phyloP scores from a whole-genome alignment of 2,888 invertebrate species.

The Drepana falcataria region DNA sequence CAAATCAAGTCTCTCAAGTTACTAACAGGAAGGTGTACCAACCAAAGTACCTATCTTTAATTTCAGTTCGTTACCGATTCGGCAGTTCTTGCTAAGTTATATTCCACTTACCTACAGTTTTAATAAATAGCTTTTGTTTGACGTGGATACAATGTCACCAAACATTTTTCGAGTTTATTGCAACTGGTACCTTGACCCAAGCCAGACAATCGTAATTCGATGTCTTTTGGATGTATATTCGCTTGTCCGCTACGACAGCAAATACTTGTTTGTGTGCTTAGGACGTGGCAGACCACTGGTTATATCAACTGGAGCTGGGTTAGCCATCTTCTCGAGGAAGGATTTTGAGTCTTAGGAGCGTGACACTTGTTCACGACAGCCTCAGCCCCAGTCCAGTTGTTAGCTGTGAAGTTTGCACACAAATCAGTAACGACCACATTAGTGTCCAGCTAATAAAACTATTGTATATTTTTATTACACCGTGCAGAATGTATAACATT shows the following conservation, averaged over 20 bases:
- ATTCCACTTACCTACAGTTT: not conserved
- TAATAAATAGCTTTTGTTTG: too few relatives aligned
- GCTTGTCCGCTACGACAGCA: not conserved
- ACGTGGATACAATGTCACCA: too few relatives aligned
- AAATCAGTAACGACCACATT: constrained; percentile 31
- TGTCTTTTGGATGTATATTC: not conserved
- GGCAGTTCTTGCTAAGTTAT: too few relatives aligned
- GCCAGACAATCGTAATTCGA: too few relatives aligned
- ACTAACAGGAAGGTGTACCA: too few relatives aligned
- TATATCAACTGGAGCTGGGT: constrained; percentile 44
- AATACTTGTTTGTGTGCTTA: constrained; percentile 48
- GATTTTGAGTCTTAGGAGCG: constrained; percentile 34
- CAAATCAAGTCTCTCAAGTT: too few relatives aligned
- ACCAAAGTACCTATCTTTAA: too few relatives aligned
- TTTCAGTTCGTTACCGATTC: too few relatives aligned
- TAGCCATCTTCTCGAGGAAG: constrained; percentile 45
- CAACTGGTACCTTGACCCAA: too few relatives aligned
- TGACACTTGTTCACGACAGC: constrained; percentile 40
- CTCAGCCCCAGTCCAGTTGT: constrained; percentile 45
- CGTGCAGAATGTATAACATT: too few relatives aligned
- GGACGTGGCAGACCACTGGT: constrained; percentile 39
- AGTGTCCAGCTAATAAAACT: constrained; percentile 4
- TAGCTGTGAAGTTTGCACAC: constrained; percentile 62
- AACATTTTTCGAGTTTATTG: too few relatives aligned
- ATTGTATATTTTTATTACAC: not conserved